Evolutionary conservation across 2,888 invertebrate genomes (phyloP).

Genomic region (Eupithecia tripunctaria): DNA sequence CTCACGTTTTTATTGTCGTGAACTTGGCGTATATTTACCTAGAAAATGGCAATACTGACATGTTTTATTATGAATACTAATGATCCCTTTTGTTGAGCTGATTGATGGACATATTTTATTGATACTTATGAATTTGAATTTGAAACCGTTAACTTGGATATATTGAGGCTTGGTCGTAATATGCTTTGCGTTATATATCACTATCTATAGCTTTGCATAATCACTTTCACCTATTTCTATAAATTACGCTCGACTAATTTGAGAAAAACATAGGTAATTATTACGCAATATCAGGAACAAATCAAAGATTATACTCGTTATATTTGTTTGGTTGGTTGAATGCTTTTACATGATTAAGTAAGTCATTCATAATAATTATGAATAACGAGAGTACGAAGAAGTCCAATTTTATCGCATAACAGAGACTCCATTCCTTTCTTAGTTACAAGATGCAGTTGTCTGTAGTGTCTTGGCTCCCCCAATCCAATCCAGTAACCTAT

Average conservation of each 20-base stretch:
- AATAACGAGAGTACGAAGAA: too few relatives aligned
- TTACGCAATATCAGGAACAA: too few relatives aligned
- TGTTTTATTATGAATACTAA: slow-evolving; percentile 9
- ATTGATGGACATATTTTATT: slow-evolving; percentile 1
- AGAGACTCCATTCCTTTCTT: slow-evolving; percentile 35
- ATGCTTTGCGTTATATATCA: too few relatives aligned
- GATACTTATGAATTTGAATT: neutral
- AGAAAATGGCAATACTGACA: slow-evolving; percentile 16
- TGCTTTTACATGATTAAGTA: too few relatives aligned
- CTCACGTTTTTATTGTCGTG: slow-evolving; percentile 33
- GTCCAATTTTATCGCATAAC: neutral
- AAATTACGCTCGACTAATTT: neutral
- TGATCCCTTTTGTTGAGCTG: neutral
- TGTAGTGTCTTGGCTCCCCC: slow-evolving; percentile 49
- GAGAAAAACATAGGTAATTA: neutral
- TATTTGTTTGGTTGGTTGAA: neutral
- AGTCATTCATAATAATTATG: too few relatives aligned
- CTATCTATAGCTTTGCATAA: neutral
- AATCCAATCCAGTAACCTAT: slow-evolving; percentile 46
- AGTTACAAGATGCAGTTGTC: slow-evolving; percentile 42
- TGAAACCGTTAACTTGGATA: slow-evolving; percentile 1
- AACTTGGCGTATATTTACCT: slow-evolving; percentile 22
- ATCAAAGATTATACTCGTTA: neutral
- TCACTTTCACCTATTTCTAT: neutral
- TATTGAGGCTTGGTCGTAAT: neutral